Evolutionary conservation across 2,888 invertebrate species (phyloP).

Genomic region (Chydorus sphaericus): DNA sequence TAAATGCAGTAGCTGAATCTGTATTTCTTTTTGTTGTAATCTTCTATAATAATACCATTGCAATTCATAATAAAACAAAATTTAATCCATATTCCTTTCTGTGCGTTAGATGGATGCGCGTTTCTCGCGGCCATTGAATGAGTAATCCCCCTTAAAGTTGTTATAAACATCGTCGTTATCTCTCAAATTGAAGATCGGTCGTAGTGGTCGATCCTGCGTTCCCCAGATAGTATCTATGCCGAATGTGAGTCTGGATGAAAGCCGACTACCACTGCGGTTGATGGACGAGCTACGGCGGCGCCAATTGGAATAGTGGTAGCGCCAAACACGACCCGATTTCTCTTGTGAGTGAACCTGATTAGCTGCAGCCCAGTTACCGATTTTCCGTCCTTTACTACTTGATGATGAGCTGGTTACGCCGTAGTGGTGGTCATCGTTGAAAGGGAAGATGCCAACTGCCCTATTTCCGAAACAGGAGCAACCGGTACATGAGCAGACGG

Average conservation of each 20-base stretch:
- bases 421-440: constrained; percentile 1
- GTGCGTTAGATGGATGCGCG: background rate
- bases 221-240: constrained; percentile 13
- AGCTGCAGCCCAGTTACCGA: background rate
- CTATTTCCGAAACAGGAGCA: constrained; percentile 8
- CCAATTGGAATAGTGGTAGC: constrained; percentile 1
- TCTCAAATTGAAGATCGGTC: background rate
- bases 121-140: background rate
- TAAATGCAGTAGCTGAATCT: too few species aligned
- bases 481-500: constrained; percentile 75
- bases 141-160: background rate
- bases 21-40: too few species aligned
- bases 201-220: background rate
- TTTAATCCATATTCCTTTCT: background rate
- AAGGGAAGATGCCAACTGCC: background rate
- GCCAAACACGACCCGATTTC: background rate
- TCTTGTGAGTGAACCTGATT: background rate
- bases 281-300: background rate
- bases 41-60: too few species aligned
- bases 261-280: background rate
- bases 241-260: constrained; percentile 7
- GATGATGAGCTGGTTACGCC: background rate
- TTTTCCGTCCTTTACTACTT: background rate
- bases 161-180: constrained; percentile 1
- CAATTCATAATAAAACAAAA: too few species aligned